These are phyloP conservation scores for Macaria liturata DNA, from an alignment of 2,888 invertebrate genomes.

Conservation along the genomic window DNA sequence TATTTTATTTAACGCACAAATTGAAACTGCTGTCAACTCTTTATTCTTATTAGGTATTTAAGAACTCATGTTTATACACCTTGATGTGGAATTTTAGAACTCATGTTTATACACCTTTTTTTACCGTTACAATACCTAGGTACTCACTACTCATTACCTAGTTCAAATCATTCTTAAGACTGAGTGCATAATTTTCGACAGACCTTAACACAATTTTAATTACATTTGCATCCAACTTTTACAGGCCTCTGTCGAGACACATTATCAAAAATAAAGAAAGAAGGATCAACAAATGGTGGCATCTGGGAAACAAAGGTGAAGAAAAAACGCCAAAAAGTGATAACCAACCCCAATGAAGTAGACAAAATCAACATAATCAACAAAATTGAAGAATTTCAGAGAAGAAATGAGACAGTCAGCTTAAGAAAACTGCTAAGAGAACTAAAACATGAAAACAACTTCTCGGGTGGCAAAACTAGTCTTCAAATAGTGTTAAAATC, in stretches of 20 bases:
- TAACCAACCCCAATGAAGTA: conserved; percentile 24
- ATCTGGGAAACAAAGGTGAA: conserved; percentile 20
- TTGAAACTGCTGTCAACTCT: too few species aligned
- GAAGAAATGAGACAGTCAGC: conserved; percentile 20
- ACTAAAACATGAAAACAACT: conserved; percentile 22
- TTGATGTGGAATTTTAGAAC: too few species aligned
- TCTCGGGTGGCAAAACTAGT: conserved; percentile 22
- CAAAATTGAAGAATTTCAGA: conserved; percentile 25
- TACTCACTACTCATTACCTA: too few species aligned
- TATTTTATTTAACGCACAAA: too few species aligned
- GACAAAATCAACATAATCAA: conserved; percentile 25
- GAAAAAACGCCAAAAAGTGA: conserved; percentile 24
- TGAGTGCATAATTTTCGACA: background rate
- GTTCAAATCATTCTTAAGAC: too few species aligned
- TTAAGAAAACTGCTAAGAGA: conserved; percentile 19
- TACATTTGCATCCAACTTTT: conserved; percentile 1
- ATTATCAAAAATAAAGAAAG: conserved; percentile 24
- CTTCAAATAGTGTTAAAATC: conserved; percentile 22
- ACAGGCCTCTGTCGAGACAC: conserved; percentile 24
- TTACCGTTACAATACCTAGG: too few species aligned
- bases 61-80: too few species aligned
- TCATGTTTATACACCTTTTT: too few species aligned
- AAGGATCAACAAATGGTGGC: conserved; percentile 22
- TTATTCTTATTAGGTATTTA: too few species aligned
- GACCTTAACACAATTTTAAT: background rate